Conservation (phyloP, 2,113 vertebrate species). For the Thalassarche chlororhynchos region DNA sequence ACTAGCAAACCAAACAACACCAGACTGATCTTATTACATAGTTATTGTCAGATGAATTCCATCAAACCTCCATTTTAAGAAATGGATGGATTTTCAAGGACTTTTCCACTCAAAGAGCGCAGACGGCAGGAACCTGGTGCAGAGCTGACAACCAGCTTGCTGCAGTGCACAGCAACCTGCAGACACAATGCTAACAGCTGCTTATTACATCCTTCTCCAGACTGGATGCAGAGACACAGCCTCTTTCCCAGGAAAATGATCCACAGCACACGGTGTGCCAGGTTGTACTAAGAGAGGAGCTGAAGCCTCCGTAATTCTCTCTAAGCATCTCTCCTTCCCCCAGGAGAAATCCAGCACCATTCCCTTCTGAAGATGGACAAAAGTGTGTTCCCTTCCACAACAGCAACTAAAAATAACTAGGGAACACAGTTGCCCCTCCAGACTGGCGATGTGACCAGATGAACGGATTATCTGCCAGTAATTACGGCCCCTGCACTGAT, state of each 20-base stretch:
- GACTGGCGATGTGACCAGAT: not conserved
- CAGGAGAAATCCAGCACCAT: not conserved
- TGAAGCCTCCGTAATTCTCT: not conserved
- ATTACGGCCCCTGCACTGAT: not conserved
- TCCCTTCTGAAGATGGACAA: not conserved
- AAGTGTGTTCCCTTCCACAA: not conserved
- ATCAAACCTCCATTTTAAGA: not conserved
- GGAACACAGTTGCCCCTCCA: not conserved
- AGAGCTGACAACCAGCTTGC: not conserved
- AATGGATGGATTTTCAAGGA: slow-evolving; percentile 1
- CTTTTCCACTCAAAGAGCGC: not conserved
- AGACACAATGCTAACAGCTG: not conserved
- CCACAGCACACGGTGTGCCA: not conserved
- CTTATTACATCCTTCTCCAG: not conserved
- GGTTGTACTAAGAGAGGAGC: not conserved
- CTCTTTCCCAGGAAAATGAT: not conserved
- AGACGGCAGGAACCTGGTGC: not conserved
- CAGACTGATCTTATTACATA: not conserved
- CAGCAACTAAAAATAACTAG: not conserved
- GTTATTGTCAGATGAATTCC: not conserved
- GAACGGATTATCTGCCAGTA: not conserved
- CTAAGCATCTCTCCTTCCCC: not conserved
- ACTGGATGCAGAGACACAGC: not conserved
- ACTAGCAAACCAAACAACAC: not conserved
- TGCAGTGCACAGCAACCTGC: not conserved